Evolutionary conservation across 2,888 invertebrate species (phyloP), one percentile per base, ranked within the genome.

Genomic region (Lasioglossum villosulum): DNA sequence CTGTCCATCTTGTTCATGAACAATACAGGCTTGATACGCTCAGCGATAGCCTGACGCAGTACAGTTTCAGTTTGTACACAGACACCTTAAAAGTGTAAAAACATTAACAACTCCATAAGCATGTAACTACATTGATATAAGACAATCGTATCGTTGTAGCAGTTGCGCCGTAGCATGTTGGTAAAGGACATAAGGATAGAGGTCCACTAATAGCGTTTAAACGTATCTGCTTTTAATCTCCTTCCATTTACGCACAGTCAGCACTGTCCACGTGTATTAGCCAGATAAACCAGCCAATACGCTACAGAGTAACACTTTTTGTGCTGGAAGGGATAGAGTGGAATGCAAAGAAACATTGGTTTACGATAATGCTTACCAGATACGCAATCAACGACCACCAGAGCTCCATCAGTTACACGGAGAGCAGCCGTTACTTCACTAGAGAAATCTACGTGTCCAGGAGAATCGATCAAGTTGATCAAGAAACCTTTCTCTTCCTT

Each of bases 1-100:
- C 99, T 98, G 96, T 99, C 99, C 99, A 99, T 99, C 96, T 99
- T 99, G 98, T 99, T 99, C 99, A 99, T 99, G 97, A 99, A 99
- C 93, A 99, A 96, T 92, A 99, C 98, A 82, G 99, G 99, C 97
- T 99, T 99, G 94, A 99, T 99, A 95, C 99, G 98, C 96, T 99
- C 99, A 88, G 99, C 99, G 95, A 99, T 99, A 88, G 99, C 99
- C 96, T 99, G 99, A 96, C 99, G 98, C 93, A 99, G 96, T 84
- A 99, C 99, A 94, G 99, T 99, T 96, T 99, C 99, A 59, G 99
- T 99, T 96, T 99, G 99, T 92, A 99, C 99, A 95, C 99, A 99
- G 90, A 99, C 99, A 96, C 99, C 99, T 98, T 92, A 8, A 83
- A 84, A 71, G 59, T 37, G 1, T 45, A 2, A 6, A n/a, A 66